Base-by-base conservation (phyloP, 2,888 invertebrate species). In the Graphium colonna region DNA sequence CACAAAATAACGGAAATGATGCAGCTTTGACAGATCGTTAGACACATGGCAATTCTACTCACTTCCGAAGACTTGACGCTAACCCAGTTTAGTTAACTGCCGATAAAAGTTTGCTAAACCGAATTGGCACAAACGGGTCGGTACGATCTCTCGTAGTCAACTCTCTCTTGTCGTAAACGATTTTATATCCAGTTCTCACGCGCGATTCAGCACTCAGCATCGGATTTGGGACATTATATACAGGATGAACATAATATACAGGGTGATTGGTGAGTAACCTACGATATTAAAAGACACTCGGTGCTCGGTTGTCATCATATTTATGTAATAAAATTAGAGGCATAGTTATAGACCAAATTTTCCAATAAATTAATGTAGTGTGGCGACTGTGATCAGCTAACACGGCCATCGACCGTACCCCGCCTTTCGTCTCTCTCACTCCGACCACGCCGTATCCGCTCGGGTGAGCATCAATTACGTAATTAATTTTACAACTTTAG, bases 161-260 rank as follows among this genome's bases (percentile, higher is more conserved):
- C 61, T 61, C 62, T 62, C 61, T 61, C 61, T 55, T 40, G 51
- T 51, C 57, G 55, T 57, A 57, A 59, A 58, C 55, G 55, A 55
- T 59, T 56, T 56, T 53, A 55, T 55, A 53, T 52, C 50, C 51
- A 54, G 57, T 50, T 60, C 59, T 57, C 60, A 62, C 59, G 60
- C 58, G 51, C 53, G 48, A 43, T 49, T 53, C 39, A 31, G 31
- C 36, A 50, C 45, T 33, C 28, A 33, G 21, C 16, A 44, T 48
- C 12, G 31, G 36, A 52, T 43, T 31, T 1, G 15, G 3, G 31
- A 47, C 31, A 52, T 42, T n/a, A 15, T 21, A 33, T 17, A 17
- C 33, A 8, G 31, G n/a, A n/a, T n/a, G n/a, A n/a, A n/a, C n/a
- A n/a, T n/a, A n/a, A n/a, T n/a, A n/a, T n/a, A n/a, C n/a, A n/a